A percentile compares a stretch with the other conserved stretches of the same genome.
phyloP scores from a whole-genome alignment of 1,140 invertebrate genomes.

The Condylostylus longicornis region DNA sequence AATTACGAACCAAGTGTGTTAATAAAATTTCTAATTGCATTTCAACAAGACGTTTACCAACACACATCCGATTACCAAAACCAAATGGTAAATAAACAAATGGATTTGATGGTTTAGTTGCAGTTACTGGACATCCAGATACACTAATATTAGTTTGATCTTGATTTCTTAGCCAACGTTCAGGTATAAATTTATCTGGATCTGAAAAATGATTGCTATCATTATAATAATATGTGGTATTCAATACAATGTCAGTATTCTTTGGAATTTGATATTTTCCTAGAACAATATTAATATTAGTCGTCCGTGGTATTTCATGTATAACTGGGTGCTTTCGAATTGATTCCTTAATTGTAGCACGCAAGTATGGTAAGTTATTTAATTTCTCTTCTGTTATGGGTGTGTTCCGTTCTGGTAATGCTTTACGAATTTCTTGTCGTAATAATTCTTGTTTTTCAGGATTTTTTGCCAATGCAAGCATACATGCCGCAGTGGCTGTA shows the following conservation, averaged over 20 bases:
- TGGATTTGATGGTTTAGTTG: constrained; percentile 24
- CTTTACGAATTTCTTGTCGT: constrained; percentile 39
- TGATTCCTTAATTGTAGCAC: constrained; percentile 43
- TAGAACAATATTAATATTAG: constrained; percentile 35
- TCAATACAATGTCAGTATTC: constrained; percentile 32
- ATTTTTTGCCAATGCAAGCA: constrained; percentile 33
- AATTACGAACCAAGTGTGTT: constrained; percentile 41
- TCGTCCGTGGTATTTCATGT: constrained; percentile 30
- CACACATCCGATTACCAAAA: constrained; percentile 39
- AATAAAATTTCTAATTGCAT: constrained; percentile 49
- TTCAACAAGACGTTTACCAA: constrained; percentile 50
- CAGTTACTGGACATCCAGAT: constrained; percentile 9
- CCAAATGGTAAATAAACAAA: constrained; percentile 41
- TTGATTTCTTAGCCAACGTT: constrained; percentile 34
- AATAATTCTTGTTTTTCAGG: constrained; percentile 46
- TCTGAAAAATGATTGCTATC: constrained; percentile 39
- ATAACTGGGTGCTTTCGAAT: constrained; percentile 35
- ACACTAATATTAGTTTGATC: constrained; percentile 30
- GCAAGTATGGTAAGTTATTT: constrained; percentile 39
- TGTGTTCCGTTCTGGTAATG: constrained; percentile 30
- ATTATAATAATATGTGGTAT: constrained; percentile 31
- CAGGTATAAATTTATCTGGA: constrained; percentile 36
- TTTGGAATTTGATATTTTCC: constrained; percentile 40
- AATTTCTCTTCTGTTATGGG: constrained; percentile 35
- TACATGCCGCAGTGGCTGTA: neutral